Evolutionary conservation across 35 echinoderm and acorn worm species (phyloP).

Genomic region (Ophioderma brevispina): DNA sequence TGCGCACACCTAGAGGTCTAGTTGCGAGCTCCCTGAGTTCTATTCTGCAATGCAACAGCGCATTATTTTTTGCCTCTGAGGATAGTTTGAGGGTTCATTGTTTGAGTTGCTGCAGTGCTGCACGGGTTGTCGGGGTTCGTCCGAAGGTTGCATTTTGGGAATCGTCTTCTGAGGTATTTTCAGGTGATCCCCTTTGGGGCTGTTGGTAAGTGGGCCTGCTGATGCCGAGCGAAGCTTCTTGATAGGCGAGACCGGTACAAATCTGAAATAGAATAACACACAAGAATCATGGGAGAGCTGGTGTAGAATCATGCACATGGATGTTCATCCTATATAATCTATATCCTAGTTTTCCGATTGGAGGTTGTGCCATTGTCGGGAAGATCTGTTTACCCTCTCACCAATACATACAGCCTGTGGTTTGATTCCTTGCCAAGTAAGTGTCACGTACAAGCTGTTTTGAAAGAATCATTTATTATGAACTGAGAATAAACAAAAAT

Average conservation of each 20-base stretch:
- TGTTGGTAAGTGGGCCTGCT: constrained; percentile 55
- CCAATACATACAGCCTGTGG: too few species aligned
- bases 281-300: too few species aligned
- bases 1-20: neutral
- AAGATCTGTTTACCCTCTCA: too few species aligned
- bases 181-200: neutral
- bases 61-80: neutral
- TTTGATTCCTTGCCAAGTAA: too few species aligned
- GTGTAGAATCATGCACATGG: too few species aligned
- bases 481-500: too few species aligned
- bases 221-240: constrained; percentile 91
- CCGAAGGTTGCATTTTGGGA: neutral
- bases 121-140: neutral
- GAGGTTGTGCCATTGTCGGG: too few species aligned
- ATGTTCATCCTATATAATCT: too few species aligned
- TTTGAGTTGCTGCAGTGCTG: neutral
- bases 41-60: neutral
- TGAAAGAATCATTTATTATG: too few species aligned
- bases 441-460: too few species aligned
- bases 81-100: neutral
- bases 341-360: too few species aligned
- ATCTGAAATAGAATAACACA: too few species aligned
- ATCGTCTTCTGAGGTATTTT: neutral
- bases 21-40: neutral
- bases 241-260: constrained; percentile 82